Percentiles rank a stretch among this genome's conserved stretches.
Conservation (phyloP, 2,113 vertebrate species). For the Nothobranchius furzeri region DNA sequence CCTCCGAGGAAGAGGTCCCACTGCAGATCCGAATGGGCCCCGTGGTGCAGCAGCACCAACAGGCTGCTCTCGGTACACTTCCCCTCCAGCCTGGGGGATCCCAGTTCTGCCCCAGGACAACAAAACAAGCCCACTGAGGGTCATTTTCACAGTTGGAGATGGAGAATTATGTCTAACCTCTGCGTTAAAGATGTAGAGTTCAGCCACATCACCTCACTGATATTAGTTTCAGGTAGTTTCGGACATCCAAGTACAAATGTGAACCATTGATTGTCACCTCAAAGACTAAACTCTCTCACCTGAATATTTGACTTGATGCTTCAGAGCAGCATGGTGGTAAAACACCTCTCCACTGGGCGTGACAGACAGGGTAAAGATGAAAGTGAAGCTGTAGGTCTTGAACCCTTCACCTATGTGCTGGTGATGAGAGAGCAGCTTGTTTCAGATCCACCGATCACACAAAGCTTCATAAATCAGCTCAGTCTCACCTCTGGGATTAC, state of each 20-base stretch:
- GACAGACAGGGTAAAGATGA: slow-evolving; percentile 48
- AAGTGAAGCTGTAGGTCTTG: slow-evolving; percentile 42
- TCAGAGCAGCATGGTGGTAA: slow-evolving; percentile 32
- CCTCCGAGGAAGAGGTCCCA: slow-evolving; percentile 59
- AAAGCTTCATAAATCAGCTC: not conserved
- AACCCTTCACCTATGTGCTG: slow-evolving; percentile 51
- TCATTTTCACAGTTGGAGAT: too few species aligned
- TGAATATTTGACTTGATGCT: slow-evolving; percentile 29
- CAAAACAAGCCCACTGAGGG: not conserved
- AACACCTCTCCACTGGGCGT: slow-evolving; percentile 40
- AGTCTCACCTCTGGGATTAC: slow-evolving; percentile 54
- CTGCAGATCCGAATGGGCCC: slow-evolving; percentile 23
- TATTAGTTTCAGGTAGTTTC: too few species aligned
- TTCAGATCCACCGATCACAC: not conserved
- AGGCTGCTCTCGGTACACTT: slow-evolving; percentile 55
- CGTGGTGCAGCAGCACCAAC: slow-evolving; percentile 56
- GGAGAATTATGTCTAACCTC: too few species aligned
- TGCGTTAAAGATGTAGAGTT: too few species aligned
- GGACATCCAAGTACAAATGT: too few species aligned
- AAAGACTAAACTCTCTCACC: slow-evolving; percentile 24
- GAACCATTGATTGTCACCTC: too few species aligned
- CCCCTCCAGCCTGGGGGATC: slow-evolving; percentile 38
- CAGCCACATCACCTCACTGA: too few species aligned
- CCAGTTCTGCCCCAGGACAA: slow-evolving; percentile 2
- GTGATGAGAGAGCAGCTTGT: slow-evolving; percentile 5